A percentile compares a stretch with the other conserved stretches of the same genome.
Conservation (phyloP, 1,140 invertebrate species). For the Paracyclopina nana region DNA sequence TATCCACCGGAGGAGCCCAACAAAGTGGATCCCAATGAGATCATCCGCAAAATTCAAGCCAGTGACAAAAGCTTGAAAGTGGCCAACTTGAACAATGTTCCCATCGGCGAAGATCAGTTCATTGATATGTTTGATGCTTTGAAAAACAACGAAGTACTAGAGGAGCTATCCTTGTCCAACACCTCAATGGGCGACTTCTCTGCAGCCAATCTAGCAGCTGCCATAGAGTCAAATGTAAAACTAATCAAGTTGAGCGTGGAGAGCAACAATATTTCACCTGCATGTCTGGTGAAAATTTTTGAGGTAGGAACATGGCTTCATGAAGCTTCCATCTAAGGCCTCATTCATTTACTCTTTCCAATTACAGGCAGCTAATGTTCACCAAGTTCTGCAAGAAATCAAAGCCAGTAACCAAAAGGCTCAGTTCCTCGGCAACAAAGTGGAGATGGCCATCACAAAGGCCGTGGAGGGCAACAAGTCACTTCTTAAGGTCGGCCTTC, state of each 20-base stretch:
- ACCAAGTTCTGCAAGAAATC: neutral
- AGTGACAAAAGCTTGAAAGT: slow-evolving; percentile 66
- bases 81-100: slow-evolving; percentile 93
- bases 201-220: slow-evolving; percentile 1
- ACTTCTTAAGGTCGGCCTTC: slow-evolving; percentile 67
- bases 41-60: slow-evolving; percentile 59
- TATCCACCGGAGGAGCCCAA: slow-evolving; percentile 80
- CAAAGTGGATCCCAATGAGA: slow-evolving; percentile 69
- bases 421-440: slow-evolving; percentile 80
- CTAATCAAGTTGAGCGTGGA: slow-evolving; percentile 13
- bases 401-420: slow-evolving; percentile 44
- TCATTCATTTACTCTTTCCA: no score
- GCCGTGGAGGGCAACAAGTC: slow-evolving; percentile 77
- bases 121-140: slow-evolving; percentile 66
- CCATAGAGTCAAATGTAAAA: slow-evolving; percentile 7
- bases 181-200: slow-evolving; percentile 4
- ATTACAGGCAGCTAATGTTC: slow-evolving; percentile 8
- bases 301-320: no score
- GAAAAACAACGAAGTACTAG: slow-evolving; percentile 27
- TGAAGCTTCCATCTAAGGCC: no score
- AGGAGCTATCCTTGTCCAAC: slow-evolving; percentile 7
- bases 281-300: slow-evolving; percentile 14
- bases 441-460: slow-evolving; percentile 88
- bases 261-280: slow-evolving; percentile 11
- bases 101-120: slow-evolving; percentile 88